Conservation (phyloP, 1,140 invertebrate species). For the Elysia chlorotica region DNA sequence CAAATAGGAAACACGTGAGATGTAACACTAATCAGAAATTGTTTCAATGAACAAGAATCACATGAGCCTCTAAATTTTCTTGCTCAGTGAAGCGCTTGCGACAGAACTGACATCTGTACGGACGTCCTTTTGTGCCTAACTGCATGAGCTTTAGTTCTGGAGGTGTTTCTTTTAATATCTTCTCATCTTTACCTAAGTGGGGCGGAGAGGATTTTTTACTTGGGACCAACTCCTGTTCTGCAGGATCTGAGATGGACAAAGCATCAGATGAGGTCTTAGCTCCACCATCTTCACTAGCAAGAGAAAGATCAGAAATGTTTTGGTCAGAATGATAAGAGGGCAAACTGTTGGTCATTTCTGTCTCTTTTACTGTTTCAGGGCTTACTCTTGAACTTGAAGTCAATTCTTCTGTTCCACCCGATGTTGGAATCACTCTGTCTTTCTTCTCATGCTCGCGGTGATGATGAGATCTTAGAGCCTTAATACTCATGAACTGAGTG, state of each 20-base stretch:
- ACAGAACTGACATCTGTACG: constrained; percentile 19
- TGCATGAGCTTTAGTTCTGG: too few species aligned
- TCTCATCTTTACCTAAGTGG: too few species aligned
- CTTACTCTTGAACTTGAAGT: not conserved
- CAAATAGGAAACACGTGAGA: not conserved
- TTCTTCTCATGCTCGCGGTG: constrained; percentile 1
- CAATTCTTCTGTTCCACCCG: not conserved
- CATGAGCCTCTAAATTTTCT: not conserved
- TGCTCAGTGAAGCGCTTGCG: constrained; percentile 13
- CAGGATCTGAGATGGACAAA: not conserved
- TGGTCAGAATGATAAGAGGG: too few species aligned
- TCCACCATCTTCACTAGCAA: not conserved
- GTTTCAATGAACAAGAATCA: constrained; percentile 12
- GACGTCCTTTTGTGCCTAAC: constrained; percentile 14
- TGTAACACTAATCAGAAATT: not conserved
- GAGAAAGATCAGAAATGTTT: too few species aligned
- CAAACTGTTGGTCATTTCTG: not conserved
- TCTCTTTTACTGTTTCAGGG: not conserved
- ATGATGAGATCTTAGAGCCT: not conserved
- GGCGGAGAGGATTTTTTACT: too few species aligned
- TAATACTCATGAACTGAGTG: constrained; percentile 7
- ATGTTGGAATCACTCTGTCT: not conserved
- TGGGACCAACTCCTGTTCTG: too few species aligned
- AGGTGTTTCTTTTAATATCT: too few species aligned
- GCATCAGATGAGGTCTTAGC: not conserved